Evolutionary conservation across 2,888 invertebrate species (phyloP).

Genomic region (Heliconius charithonia): DNA sequence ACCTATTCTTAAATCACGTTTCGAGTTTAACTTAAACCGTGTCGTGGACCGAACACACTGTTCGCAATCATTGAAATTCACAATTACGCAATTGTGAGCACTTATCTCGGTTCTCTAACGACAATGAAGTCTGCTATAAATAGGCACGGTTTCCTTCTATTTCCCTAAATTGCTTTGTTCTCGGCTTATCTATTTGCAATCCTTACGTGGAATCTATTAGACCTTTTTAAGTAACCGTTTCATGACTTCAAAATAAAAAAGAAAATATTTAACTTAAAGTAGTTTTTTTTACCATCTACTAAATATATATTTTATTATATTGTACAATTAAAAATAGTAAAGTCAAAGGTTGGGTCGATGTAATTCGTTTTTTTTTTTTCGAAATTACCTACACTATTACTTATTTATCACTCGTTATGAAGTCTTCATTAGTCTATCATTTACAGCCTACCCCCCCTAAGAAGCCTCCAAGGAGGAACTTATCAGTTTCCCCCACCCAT

Average conservation of each 20-base stretch:
- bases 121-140: conserved; percentile 66
- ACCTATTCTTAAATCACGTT: conserved; percentile 3
- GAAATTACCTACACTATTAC: background rate
- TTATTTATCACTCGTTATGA: conserved; percentile 13
- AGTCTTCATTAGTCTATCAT: conserved; percentile 46
- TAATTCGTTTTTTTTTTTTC: background rate
- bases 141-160: conserved; percentile 51
- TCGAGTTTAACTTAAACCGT: conserved; percentile 15
- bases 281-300: background rate
- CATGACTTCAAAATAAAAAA: background rate
- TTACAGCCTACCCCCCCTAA: conserved; percentile 92
- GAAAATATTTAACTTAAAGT: background rate
- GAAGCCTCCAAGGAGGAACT: conserved; percentile 93
- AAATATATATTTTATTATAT: background rate
- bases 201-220: conserved; percentile 26
- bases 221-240: background rate
- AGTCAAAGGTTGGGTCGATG: conserved; percentile 6
- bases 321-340: background rate
- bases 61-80: conserved; percentile 70
- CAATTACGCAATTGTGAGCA: conserved; percentile 79
- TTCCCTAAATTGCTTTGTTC: conserved; percentile 38
- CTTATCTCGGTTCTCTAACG: conserved; percentile 68
- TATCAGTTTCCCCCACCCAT: conserved; percentile 94
- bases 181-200: conserved; percentile 24
- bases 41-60: conserved; percentile 39